These are phyloP conservation scores for Microtus richardsoni DNA, from an alignment of 2,113 vertebrate genomes.

Conservation along the genomic window DNA sequence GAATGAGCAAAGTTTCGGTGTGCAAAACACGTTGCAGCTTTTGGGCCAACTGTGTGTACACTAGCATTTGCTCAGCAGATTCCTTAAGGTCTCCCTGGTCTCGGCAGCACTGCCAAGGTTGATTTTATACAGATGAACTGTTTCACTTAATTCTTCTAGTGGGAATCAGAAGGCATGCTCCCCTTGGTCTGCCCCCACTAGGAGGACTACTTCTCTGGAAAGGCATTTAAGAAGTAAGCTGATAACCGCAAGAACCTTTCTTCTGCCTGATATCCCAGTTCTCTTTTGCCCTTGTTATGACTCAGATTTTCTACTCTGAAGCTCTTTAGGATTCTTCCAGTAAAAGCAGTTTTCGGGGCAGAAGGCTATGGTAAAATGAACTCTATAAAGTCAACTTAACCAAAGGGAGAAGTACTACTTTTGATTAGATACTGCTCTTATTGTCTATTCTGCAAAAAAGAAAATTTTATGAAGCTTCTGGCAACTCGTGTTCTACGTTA, in stretches of 20 bases:
- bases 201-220: constrained; percentile 18
- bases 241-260: constrained; percentile 33
- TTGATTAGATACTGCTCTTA: constrained; percentile 38
- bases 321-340: not conserved
- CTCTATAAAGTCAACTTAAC: not conserved
- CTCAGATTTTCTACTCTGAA: constrained; percentile 18
- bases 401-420: constrained; percentile 29
- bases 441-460: constrained; percentile 12
- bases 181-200: not conserved
- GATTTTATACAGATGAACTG: constrained; percentile 51
- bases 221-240: constrained; percentile 10
- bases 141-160: not conserved
- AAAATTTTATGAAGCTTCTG: not conserved
- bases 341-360: constrained; percentile 33
- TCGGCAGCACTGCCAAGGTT: constrained; percentile 30
- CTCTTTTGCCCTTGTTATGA: constrained; percentile 44
- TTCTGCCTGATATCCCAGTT: constrained; percentile 17
- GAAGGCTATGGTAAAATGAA: not conserved
- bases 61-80: constrained; percentile 66
- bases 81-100: constrained; percentile 57
- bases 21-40: constrained; percentile 31
- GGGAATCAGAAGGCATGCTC: constrained; percentile 1
- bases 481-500: not conserved
- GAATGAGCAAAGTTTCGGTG: constrained; percentile 27
- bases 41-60: not conserved